A percentile compares a stretch with the other conserved stretches of the same genome.
These are phyloP conservation scores for Gymnocephalus cernua DNA, from an alignment of 2,113 vertebrate species.

Conservation along the genomic window DNA sequence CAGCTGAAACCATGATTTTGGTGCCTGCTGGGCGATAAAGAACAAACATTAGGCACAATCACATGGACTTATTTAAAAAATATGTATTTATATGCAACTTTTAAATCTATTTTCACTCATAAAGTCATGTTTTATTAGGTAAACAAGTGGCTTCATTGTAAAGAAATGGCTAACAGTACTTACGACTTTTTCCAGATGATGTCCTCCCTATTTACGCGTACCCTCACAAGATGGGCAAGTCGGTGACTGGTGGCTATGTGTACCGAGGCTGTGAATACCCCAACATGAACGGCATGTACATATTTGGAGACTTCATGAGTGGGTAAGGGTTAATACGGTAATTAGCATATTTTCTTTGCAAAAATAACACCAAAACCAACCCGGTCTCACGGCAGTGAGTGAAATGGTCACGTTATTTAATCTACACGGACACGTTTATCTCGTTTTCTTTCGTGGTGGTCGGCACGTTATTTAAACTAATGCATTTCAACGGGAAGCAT, in stretches of 20 bases:
- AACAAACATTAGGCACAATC: no score
- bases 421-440: no score
- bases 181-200: slow-evolving; percentile 84
- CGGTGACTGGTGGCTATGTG: slow-evolving; percentile 94
- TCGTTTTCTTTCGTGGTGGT: no score
- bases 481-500: no score
- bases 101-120: background rate
- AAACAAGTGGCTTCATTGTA: background rate
- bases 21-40: no score
- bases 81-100: background rate
- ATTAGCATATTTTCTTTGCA: background rate
- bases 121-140: background rate
- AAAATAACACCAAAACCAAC: background rate
- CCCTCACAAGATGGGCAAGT: slow-evolving; percentile 95
- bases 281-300: slow-evolving; percentile 96
- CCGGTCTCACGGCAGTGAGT: no score
- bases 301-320: slow-evolving; percentile 99
- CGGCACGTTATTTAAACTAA: no score
- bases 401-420: no score
- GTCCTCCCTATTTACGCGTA: slow-evolving; percentile 95
- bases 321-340: slow-evolving; percentile 84
- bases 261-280: slow-evolving; percentile 95
- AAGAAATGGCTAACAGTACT: background rate
- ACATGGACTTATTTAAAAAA: background rate
- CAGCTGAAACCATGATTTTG: no score